Evolutionary conservation across 1,140 invertebrate species (phyloP).

Genomic region (Philotrypesis tridentata): DNA sequence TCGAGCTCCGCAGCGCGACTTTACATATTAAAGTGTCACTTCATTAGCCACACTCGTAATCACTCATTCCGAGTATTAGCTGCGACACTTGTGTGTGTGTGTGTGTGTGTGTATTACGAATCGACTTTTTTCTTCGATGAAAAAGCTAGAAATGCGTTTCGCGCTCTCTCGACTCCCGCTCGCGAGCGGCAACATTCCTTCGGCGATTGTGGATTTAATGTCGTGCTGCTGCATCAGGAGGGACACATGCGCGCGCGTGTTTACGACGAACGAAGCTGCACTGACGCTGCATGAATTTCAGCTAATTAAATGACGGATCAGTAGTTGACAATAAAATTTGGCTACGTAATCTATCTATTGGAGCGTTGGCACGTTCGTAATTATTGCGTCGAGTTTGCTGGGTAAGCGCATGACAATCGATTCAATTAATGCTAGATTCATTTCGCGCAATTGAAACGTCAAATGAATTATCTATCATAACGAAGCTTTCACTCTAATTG

Average conservation of each 20-base stretch:
- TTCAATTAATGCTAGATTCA: neutral
- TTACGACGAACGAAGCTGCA: neutral
- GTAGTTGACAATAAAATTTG: neutral
- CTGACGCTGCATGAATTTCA: neutral
- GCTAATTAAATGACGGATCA: neutral
- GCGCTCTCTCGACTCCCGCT: too few species aligned
- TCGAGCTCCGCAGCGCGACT: neutral
- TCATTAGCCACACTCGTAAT: constrained; percentile 1
- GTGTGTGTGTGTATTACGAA: too few species aligned
- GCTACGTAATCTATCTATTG: too few species aligned
- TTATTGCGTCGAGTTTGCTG: too few species aligned
- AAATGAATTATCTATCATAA: neutral
- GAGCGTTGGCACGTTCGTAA: too few species aligned
- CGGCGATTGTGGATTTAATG: too few species aligned
- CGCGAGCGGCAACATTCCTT: neutral
- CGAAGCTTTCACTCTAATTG: neutral
- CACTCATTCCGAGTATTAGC: neutral
- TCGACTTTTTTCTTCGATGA: neutral
- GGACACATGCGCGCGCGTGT: too few species aligned
- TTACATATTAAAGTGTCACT: constrained; percentile 5
- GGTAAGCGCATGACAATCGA: neutral
- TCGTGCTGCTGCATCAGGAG: too few species aligned
- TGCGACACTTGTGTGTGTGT: neutral
- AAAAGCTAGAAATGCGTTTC: neutral
- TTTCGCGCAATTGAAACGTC: neutral